phyloP scores from a whole-genome alignment of 2,797 vertebrate genomes.

The Channa striata region DNA sequence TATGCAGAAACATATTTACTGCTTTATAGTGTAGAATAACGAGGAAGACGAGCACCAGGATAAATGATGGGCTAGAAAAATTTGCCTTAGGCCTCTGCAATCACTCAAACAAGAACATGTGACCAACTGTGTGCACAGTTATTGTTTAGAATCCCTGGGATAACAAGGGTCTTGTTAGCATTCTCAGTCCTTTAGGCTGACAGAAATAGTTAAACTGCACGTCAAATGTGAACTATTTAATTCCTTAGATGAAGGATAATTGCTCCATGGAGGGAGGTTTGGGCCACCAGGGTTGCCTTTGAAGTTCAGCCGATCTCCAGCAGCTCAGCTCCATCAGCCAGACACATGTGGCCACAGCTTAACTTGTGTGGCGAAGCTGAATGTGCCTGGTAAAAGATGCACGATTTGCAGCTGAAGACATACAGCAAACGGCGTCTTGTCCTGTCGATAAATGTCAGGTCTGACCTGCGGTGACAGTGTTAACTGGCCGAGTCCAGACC shows the following conservation, averaged over 20 bases:
- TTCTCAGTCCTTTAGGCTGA: neutral
- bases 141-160: neutral
- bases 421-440: neutral
- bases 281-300: conserved; percentile 65
- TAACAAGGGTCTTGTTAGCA: no score
- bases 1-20: neutral
- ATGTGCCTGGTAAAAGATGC: conserved; percentile 23
- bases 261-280: conserved; percentile 19
- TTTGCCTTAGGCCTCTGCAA: neutral
- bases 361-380: conserved; percentile 46
- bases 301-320: conserved; percentile 48
- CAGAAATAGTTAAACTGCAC: neutral
- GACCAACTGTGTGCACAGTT: neutral
- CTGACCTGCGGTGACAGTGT: neutral
- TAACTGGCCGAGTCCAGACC: neutral
- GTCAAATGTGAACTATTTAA: neutral
- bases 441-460: neutral
- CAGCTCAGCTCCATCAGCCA: conserved; percentile 43
- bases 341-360: conserved; percentile 61
- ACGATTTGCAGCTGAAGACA: conserved; percentile 29
- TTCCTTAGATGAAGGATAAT: conserved; percentile 29
- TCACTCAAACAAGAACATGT: conserved; percentile 4
- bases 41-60: neutral
- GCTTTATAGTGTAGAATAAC: neutral
- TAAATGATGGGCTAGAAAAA: conserved; percentile 1